phyloP scores from a whole-genome alignment of 2,888 invertebrate species.

The Tinea trinotella region DNA sequence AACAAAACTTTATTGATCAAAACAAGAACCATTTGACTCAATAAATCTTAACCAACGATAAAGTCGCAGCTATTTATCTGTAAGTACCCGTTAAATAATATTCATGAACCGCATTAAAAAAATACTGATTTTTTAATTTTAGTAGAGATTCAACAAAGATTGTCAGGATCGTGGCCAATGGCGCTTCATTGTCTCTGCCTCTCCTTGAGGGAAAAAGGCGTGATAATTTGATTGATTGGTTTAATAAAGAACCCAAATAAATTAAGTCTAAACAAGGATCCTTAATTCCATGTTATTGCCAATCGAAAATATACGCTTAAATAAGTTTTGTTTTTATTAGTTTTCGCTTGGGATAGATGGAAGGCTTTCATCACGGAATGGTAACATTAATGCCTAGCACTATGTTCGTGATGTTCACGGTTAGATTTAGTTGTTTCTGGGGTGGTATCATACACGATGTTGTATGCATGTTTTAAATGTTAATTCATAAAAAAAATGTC shows the following conservation, averaged over 20 bases:
- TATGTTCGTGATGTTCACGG: neutral
- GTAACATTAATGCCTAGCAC: neutral
- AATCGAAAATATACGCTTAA: neutral
- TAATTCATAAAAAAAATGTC: no score
- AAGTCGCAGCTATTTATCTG: no score
- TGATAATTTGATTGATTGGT: no score
- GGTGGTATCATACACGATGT: neutral
- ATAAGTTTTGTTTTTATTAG: neutral
- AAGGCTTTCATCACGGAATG: neutral
- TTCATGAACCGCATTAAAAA: no score
- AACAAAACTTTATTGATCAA: no score
- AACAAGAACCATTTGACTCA: no score
- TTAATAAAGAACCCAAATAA: neutral
- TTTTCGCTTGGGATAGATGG: neutral
- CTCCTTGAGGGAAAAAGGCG: no score
- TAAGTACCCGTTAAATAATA: no score
- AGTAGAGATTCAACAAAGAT: neutral
- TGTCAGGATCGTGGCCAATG: no score
- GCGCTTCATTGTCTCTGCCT: no score
- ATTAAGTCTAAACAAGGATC: constrained; percentile 1
- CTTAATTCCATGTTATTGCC: constrained; percentile 7
- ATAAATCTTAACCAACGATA: no score
- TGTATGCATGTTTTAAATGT: no score
- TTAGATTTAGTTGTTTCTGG: neutral
- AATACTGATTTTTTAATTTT: neutral